Conservation (phyloP, 1,140 invertebrate genomes). For the Planococcus citri region DNA sequence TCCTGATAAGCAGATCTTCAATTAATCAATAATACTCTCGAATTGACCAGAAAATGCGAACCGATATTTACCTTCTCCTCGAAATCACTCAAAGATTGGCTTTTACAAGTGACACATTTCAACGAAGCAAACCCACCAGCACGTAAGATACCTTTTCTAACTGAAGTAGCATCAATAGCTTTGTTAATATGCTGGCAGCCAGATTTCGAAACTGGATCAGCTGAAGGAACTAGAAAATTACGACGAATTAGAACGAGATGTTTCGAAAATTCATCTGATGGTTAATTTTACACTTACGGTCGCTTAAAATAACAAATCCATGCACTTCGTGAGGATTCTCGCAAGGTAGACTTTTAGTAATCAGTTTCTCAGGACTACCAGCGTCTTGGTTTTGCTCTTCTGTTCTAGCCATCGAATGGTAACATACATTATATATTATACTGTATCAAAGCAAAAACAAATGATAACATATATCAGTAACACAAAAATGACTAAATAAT, state of each 20-base stretch:
- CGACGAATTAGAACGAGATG: no score
- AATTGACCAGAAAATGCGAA: no score
- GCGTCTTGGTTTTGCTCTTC: background rate
- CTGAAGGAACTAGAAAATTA: background rate
- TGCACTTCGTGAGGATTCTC: background rate
- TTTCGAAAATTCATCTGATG: no score
- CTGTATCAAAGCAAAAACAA: no score
- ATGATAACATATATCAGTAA: background rate
- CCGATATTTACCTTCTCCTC: background rate
- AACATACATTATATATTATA: constrained; percentile 15
- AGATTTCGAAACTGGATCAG: background rate
- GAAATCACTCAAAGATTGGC: background rate
- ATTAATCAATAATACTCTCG: no score
- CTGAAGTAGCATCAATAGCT: constrained; percentile 12
- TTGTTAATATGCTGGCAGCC: constrained; percentile 21
- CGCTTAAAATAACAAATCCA: background rate
- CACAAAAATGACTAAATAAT: background rate
- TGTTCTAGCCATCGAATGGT: constrained; percentile 13
- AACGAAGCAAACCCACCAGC: background rate
- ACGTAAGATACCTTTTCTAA: constrained; percentile 20
- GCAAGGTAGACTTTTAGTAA: background rate
- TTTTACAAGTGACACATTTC: constrained; percentile 21
- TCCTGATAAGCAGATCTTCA: background rate
- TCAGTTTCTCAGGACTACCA: background rate
- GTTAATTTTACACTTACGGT: background rate